Conservation (phyloP, 2,797 vertebrate species). For the Pristis pectinata region DNA sequence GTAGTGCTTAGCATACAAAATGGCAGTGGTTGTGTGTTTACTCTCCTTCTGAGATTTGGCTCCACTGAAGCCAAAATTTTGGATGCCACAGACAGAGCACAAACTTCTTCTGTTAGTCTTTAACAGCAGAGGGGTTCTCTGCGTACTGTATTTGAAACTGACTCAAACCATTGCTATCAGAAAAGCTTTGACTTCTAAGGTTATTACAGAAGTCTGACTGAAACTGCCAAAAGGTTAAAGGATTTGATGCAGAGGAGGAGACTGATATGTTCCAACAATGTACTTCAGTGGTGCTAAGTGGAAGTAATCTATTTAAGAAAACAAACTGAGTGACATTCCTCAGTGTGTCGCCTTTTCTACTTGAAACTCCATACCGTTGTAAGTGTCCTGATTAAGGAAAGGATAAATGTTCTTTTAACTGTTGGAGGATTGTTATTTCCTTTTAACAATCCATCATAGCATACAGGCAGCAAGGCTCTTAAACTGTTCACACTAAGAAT, state of each 20-base stretch:
- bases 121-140: neutral
- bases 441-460: neutral
- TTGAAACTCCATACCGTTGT: neutral
- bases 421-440: neutral
- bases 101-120: neutral
- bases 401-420: neutral
- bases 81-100: too few species aligned
- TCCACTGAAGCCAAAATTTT: too few species aligned
- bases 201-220: neutral
- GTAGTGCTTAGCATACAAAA: too few species aligned
- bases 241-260: neutral
- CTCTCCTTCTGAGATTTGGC: too few species aligned
- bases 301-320: neutral
- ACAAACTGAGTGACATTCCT: neutral
- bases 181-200: neutral
- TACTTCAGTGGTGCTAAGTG: neutral
- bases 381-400: neutral
- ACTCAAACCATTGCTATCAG: neutral
- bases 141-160: neutral
- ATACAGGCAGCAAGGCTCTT: neutral
- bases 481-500: neutral
- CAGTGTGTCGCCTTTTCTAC: neutral
- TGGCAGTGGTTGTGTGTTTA: too few species aligned
- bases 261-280: neutral
- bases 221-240: neutral